Percentiles rank a stretch among this genome's conserved stretches.
Conservation (phyloP, 1,140 invertebrate genomes). For the Aphaenogaster rudis region DNA sequence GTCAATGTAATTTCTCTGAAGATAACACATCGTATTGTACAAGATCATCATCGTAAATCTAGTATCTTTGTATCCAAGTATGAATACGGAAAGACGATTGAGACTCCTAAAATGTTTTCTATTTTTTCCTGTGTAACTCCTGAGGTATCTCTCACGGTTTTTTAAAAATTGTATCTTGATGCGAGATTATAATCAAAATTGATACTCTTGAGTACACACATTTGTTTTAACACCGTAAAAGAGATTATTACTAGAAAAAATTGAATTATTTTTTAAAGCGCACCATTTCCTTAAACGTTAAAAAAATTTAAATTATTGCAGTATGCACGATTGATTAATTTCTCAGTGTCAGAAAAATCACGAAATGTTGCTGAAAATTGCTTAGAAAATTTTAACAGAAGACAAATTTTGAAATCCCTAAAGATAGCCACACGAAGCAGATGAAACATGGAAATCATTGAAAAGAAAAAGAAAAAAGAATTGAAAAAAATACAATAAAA, state of each 20-base stretch:
- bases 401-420: not conserved
- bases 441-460: no score
- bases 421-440: not conserved
- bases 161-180: not conserved
- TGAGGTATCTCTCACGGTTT: not conserved
- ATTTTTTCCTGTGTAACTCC: not conserved
- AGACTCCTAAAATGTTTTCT: not conserved
- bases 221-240: not conserved
- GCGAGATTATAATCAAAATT: not conserved
- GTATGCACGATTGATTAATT: not conserved
- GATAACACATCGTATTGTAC: not conserved
- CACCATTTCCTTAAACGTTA: not conserved
- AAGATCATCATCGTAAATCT: not conserved
- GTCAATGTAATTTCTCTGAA: constrained; percentile 3
- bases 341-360: not conserved
- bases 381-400: not conserved
- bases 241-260: not conserved
- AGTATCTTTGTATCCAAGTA: not conserved
- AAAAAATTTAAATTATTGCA: constrained; percentile 1
- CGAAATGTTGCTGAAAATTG: not conserved
- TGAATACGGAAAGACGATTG: not conserved
- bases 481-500: constrained; percentile 27
- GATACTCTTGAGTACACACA: not conserved
- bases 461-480: not conserved
- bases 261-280: not conserved